phyloP scores from a whole-genome alignment of 1,140 invertebrate species.

The Patella vulgata region DNA sequence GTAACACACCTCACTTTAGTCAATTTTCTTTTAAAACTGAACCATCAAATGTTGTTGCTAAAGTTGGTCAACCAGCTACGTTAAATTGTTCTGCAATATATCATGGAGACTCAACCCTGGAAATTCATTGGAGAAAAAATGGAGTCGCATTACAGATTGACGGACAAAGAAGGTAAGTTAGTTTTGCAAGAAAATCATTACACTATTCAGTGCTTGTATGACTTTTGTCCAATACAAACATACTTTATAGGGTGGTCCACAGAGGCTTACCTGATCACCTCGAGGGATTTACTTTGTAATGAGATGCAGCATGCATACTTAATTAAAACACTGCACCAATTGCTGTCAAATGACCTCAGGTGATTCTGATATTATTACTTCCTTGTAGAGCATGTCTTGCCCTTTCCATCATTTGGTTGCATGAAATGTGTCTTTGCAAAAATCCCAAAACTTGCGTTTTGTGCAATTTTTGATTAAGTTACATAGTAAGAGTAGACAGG shows the following conservation, averaged over 20 bases:
- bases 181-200: conserved; percentile 24
- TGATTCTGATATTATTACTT: no score
- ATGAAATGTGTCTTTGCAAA: no score
- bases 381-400: no score
- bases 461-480: no score
- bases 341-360: no score
- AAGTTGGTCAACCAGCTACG: conserved; percentile 51
- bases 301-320: background rate
- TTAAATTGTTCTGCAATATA: conserved; percentile 63
- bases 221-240: background rate
- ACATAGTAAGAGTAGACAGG: no score
- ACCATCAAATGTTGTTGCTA: conserved; percentile 64
- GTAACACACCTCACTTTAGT: conserved; percentile 34
- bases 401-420: no score
- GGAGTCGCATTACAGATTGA: conserved; percentile 41
- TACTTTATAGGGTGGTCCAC: conserved; percentile 6
- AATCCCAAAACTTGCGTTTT: no score
- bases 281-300: background rate
- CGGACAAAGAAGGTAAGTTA: conserved; percentile 39
- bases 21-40: conserved; percentile 65
- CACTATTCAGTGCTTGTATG: background rate
- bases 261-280: background rate
- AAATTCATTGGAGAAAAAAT: conserved; percentile 67
- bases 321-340: no score
- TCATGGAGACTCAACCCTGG: conserved; percentile 39